phyloP scores from a whole-genome alignment of 2,797 vertebrate genomes.

The Pangasius mekongensis region DNA sequence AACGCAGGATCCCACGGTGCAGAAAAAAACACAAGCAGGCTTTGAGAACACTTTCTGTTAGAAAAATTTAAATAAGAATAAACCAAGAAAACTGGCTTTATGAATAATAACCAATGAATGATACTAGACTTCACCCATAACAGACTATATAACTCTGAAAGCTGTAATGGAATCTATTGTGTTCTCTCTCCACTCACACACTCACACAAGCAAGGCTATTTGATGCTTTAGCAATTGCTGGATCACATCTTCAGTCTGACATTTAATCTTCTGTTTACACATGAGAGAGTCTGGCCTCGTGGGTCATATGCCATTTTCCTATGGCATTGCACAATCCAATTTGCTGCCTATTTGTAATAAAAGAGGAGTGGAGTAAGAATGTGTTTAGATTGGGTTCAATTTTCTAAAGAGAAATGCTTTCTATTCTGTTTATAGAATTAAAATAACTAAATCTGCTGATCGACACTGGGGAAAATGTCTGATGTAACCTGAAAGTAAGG shows the following conservation, averaged over 20 bases:
- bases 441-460: not conserved
- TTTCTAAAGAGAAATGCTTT: not conserved
- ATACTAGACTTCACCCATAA: too few species aligned
- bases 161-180: not conserved
- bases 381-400: not conserved
- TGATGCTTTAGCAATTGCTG: conserved; percentile 7
- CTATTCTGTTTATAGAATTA: not conserved
- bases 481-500: not conserved
- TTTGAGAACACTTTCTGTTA: not conserved
- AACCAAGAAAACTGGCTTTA: not conserved
- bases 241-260: conserved; percentile 29
- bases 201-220: not conserved
- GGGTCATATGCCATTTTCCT: conserved; percentile 5
- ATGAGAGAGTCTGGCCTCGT: not conserved
- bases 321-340: not conserved
- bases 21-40: not conserved
- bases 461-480: not conserved
- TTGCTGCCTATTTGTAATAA: not conserved
- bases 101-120: not conserved
- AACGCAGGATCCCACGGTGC: conserved; percentile 10
- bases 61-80: not conserved
- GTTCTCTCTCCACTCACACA: not conserved
- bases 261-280: conserved; percentile 42
- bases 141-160: not conserved
- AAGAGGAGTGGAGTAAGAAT: not conserved